A percentile compares a stretch with the other conserved stretches of the same genome.
Evolutionary conservation across 2,797 vertebrate genomes (phyloP).

Genomic region (Spinus pinus): DNA sequence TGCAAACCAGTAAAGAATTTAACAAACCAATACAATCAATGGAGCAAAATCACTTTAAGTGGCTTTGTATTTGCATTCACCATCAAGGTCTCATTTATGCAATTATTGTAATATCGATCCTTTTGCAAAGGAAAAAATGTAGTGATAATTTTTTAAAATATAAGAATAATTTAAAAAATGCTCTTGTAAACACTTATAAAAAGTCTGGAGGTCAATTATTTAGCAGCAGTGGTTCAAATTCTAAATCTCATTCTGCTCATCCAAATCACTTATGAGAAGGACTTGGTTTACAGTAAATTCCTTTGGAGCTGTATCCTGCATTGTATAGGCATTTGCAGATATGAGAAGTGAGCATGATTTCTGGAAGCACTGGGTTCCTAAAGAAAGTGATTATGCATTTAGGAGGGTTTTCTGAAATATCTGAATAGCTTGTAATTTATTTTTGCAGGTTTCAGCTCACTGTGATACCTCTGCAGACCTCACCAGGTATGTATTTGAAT

Average conservation of each 20-base stretch:
- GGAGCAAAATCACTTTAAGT: neutral
- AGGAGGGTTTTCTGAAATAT: neutral
- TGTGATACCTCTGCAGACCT: neutral
- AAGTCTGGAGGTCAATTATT: neutral
- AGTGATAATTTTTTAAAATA: neutral
- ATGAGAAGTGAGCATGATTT: neutral
- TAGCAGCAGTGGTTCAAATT: neutral
- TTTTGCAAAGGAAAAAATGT: neutral
- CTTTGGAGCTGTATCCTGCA: neutral
- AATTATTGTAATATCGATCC: neutral
- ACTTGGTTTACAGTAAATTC: neutral
- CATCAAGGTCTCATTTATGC: neutral
- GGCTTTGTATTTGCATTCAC: neutral
- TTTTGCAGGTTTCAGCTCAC: neutral
- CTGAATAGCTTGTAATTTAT: neutral
- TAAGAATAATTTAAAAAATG: rapidly evolving
- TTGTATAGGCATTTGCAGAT: neutral
- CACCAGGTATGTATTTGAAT: neutral
- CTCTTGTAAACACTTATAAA: neutral
- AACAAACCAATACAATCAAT: neutral
- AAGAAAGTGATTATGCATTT: neutral
- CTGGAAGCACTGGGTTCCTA: neutral
- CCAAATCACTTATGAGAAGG: neutral
- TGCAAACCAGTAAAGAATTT: neutral
- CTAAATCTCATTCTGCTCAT: neutral